Conservation (phyloP, 92 coral and sea anemone species). For the Ricordea florida region DNA sequence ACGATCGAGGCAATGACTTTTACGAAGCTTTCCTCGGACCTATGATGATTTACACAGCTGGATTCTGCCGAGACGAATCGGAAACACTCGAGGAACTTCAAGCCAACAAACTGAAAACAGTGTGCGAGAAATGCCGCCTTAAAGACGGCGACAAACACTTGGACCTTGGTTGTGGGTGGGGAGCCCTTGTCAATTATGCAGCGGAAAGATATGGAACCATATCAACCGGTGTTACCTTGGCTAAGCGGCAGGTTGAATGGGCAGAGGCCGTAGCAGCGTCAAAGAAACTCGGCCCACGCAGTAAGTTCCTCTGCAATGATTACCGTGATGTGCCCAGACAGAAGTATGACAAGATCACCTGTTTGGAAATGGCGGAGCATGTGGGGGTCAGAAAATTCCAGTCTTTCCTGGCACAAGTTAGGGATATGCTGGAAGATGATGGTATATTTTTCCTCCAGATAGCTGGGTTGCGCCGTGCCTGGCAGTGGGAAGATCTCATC, state of each 20-base stretch:
- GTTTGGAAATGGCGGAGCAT: slow-evolving; percentile 99
- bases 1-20: slow-evolving; percentile 97
- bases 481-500: slow-evolving; percentile 99
- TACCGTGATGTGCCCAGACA: slow-evolving; percentile 88
- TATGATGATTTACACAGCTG: slow-evolving; percentile 94
- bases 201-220: slow-evolving; percentile 80
- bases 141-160: slow-evolving; percentile 85
- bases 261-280: slow-evolving; percentile 64
- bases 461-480: slow-evolving; percentile 98
- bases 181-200: slow-evolving; percentile 92
- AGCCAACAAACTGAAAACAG: slow-evolving; percentile 73
- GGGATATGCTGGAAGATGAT: slow-evolving; percentile 95
- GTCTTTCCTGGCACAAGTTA: slow-evolving; percentile 86
- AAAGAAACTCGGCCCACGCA: slow-evolving; percentile 53
- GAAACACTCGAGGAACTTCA: slow-evolving; percentile 92
- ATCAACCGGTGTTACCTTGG: slow-evolving; percentile 90
- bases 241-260: slow-evolving; percentile 91
- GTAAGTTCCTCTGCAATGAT: slow-evolving; percentile 85
- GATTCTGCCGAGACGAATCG: slow-evolving; percentile 62
- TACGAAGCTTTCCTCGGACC: slow-evolving; percentile 96
- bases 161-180: slow-evolving; percentile 99
- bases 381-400: slow-evolving; percentile 95
- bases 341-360: slow-evolving; percentile 90
- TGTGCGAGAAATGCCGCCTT: slow-evolving; percentile 91
- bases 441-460: slow-evolving; percentile 97